Conservation (phyloP, 2,797 vertebrate genomes). For the Avahi laniger region DNA sequence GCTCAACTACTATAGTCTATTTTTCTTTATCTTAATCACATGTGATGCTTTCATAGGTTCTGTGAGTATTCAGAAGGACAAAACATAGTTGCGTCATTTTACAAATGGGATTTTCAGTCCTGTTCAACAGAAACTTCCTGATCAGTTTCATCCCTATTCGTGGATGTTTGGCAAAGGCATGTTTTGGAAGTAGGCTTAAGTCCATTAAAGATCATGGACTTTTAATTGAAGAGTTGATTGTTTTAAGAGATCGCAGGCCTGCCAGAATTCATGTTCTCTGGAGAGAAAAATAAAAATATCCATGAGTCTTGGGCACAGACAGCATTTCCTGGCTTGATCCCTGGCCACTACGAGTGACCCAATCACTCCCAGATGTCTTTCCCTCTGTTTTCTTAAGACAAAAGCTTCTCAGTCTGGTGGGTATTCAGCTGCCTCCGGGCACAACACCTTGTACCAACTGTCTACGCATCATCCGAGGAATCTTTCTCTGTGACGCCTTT, state of each 20-base stretch:
- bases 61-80: background rate
- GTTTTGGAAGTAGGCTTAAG: conserved; percentile 20
- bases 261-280: background rate
- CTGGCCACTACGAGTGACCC: background rate
- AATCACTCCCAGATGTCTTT: background rate
- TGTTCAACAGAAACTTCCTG: background rate
- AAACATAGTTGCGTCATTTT: background rate
- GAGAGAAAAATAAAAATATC: conserved; percentile 14
- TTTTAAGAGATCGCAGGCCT: conserved; percentile 21
- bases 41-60: background rate
- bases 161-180: background rate
- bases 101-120: background rate
- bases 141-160: background rate
- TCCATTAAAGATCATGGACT: background rate
- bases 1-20: background rate
- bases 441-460: background rate
- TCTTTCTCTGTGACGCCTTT: background rate
- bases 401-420: background rate
- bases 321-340: conserved; percentile 33
- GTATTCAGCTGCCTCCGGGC: background rate
- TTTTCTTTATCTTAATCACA: conserved; percentile 44
- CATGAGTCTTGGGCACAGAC: background rate
- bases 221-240: conserved; percentile 38
- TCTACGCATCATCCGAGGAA: background rate
- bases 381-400: background rate